phyloP scores from a whole-genome alignment of 2,113 vertebrate genomes.

The Gasterosteus aculeatus region DNA sequence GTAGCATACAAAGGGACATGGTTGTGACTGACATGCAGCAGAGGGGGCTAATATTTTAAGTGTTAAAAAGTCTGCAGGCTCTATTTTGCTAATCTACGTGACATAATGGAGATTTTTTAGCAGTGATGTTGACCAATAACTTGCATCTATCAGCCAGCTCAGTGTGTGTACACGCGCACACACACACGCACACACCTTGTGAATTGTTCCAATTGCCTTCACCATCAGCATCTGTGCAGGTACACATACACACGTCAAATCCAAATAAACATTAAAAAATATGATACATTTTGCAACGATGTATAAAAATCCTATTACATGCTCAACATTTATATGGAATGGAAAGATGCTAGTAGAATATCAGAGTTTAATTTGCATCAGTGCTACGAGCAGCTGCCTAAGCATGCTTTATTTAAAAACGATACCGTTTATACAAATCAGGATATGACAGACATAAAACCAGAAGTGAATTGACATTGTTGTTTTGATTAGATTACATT shows the following conservation, averaged over 20 bases:
- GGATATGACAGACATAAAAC: constrained; percentile 37
- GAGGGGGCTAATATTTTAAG: constrained; percentile 20
- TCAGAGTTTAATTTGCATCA: constrained; percentile 23
- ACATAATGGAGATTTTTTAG: constrained; percentile 79
- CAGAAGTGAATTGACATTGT: constrained; percentile 21
- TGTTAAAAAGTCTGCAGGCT: constrained; percentile 45
- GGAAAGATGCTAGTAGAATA: constrained; percentile 23
- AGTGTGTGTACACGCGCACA: constrained; percentile 7
- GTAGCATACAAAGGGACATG: constrained; percentile 41
- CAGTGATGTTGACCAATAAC: constrained; percentile 19
- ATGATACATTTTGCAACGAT: constrained; percentile 29
- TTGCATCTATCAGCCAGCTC: constrained; percentile 38
- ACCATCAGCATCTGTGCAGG: constrained; percentile 83
- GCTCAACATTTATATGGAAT: not conserved
- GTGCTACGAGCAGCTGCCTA: constrained; percentile 17
- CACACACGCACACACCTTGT: constrained; percentile 65
- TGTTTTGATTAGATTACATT: constrained; percentile 22
- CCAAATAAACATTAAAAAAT: constrained; percentile 47
- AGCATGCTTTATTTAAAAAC: constrained; percentile 60
- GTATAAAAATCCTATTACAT: constrained; percentile 23
- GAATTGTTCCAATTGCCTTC: constrained; percentile 84
- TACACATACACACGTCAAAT: constrained; percentile 77
- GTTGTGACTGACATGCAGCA: constrained; percentile 74
- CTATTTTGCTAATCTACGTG: constrained; percentile 8
- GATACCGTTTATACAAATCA: constrained; percentile 43